Conservation (phyloP, 2,888 invertebrate species). For the Tachystola acroxantha region DNA sequence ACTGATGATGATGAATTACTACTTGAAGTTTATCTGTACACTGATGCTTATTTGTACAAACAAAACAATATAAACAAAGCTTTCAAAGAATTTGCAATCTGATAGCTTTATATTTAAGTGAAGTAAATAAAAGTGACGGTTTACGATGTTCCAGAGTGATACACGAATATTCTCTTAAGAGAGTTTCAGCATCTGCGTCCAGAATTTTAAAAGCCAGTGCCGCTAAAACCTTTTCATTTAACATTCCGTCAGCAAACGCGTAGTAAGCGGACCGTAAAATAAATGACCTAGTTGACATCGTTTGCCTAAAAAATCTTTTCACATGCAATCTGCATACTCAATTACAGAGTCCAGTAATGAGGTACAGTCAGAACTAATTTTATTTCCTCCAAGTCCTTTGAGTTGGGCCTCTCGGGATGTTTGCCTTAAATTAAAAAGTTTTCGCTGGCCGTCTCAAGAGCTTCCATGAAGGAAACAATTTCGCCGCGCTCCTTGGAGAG, state of each 20-base stretch:
- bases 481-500: too few species aligned
- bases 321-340: conserved; percentile 46
- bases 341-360: conserved; percentile 52
- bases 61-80: too few species aligned
- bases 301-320: conserved; percentile 24
- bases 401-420: conserved; percentile 48
- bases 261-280: conserved; percentile 12
- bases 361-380: conserved; percentile 54
- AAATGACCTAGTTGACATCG: conserved; percentile 18
- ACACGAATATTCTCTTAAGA: background rate
- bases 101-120: too few species aligned
- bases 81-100: too few species aligned
- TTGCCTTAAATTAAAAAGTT: conserved; percentile 67
- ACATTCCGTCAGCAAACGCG: conserved; percentile 13
- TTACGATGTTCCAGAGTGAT: too few species aligned
- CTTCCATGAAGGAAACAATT: too few species aligned
- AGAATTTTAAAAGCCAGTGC: background rate
- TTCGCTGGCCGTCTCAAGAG: conserved; percentile 41
- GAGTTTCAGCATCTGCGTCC: background rate
- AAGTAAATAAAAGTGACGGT: too few species aligned
- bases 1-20: too few species aligned
- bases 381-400: conserved; percentile 55
- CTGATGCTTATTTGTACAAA: too few species aligned
- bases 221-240: conserved; percentile 16
- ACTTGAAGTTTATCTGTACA: too few species aligned